Evolutionary conservation across 2,797 vertebrate genomes (phyloP).

Genomic region (Vultur gryphus): DNA sequence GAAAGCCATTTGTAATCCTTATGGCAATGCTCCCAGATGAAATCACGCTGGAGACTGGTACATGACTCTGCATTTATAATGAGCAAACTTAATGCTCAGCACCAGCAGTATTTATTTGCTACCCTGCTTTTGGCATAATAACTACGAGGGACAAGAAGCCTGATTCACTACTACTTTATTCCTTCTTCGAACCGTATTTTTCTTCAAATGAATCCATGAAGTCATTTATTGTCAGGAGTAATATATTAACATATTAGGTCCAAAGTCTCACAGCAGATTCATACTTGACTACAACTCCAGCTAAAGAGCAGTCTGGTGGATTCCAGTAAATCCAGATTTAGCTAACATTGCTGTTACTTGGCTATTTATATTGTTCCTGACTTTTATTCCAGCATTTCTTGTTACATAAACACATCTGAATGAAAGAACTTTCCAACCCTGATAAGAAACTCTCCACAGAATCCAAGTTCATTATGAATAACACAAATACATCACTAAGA

Average conservation of each 20-base stretch:
- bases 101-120: slow-evolving; percentile 2
- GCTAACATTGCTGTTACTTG: not conserved
- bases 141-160: not conserved
- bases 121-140: not conserved
- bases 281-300: not conserved
- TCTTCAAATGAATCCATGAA: not conserved
- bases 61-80: slow-evolving; percentile 48
- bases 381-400: not conserved
- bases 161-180: not conserved
- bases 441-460: not conserved
- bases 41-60: not conserved
- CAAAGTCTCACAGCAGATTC: not conserved
- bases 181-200: not conserved
- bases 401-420: not conserved
- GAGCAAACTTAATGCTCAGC: slow-evolving; percentile 10
- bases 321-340: not conserved
- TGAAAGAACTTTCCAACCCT: not conserved
- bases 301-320: not conserved
- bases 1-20: slow-evolving; percentile 52
- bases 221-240: not conserved
- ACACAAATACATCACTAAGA: not conserved
- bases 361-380: not conserved
- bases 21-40: slow-evolving; percentile 48
- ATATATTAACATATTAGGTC: not conserved
- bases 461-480: not conserved